Evolutionary conservation across 2,797 vertebrate genomes (phyloP), one percentile per base, ranked within the genome.

Genomic region (Melanotaenia maccullochi): DNA sequence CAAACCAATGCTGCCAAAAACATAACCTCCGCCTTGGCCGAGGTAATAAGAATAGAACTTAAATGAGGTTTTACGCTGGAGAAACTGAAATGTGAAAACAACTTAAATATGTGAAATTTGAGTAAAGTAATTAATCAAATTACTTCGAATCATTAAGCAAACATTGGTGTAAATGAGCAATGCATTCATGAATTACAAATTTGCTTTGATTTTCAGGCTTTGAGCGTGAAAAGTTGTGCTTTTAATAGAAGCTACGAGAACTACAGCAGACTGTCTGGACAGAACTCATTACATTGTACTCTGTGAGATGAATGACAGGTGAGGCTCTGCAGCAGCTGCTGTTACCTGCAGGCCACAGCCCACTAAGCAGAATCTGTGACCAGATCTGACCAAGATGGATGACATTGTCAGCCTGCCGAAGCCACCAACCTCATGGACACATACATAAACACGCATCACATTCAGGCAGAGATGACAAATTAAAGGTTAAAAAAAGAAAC

Each of bases 351-450:
- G 85, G 76, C 76, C 72, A 55, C 60, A 65, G 66, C 66, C 70
- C 76, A 65, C 33, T 64, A 68, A 69, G 55, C 66, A 61, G 57
- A 71, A 57, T 56, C 78, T 67, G 24, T 67, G 82, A 85, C 81
- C 77, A 72, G 65, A 83, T 76, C 66, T 71, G 79, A 73, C 64
- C 66, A 24, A 82, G 84, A 91, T 75, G 81, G 79, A 88, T 87
- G 79, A 40, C 13, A 38, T 55, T 61, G 79, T 82, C 83, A 71
- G 58, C 68, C 13, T 20, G 13, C 60, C 49, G 69, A 64, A 42
- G 62, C 60, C 69, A 49, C 57, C 60, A 12, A 42, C 64, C 71
- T 65, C 60, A 36, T 20, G 9, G 55, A 69, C 52, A 44, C 20
- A 71, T 25, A 68, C 59, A 49, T 42, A 66, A 36, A n/a, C 54